Conservation (phyloP, 1,140 invertebrate species). For the Drosophila melanica region DNA sequence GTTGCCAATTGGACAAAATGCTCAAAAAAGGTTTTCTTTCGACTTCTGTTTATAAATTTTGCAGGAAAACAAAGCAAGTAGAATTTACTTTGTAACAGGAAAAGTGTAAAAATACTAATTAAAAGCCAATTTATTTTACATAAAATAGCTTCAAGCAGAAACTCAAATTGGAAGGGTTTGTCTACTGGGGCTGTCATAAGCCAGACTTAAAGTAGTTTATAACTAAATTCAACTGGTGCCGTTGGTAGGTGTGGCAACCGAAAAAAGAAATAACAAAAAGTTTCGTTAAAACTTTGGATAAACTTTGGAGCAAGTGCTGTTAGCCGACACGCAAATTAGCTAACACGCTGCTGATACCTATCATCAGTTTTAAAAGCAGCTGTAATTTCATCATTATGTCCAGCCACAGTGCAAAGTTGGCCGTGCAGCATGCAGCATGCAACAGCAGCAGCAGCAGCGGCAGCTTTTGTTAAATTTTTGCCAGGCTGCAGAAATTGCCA, state of each 20-base stretch:
- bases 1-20: too few species aligned
- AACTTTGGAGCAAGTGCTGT: constrained; percentile 26
- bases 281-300: constrained; percentile 15
- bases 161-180: neutral
- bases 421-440: constrained; percentile 1
- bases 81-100: too few species aligned
- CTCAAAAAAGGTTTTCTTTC: too few species aligned
- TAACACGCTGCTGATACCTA: constrained; percentile 27
- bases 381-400: constrained; percentile 52
- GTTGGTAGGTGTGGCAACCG: too few species aligned
- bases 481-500: constrained; percentile 10
- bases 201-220: neutral
- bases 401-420: constrained; percentile 19
- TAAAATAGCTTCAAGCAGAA: neutral
- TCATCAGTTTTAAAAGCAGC: constrained; percentile 32
- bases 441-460: constrained; percentile 1
- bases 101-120: too few species aligned
- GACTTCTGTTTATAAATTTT: too few species aligned
- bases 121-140: too few species aligned
- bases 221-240: constrained; percentile 5
- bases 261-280: neutral
- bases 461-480: constrained; percentile 34
- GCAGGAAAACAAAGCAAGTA: too few species aligned
- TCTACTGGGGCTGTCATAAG: neutral
- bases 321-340: constrained; percentile 37